Evolutionary conservation across 2,797 vertebrate genomes (phyloP).

Genomic region (Tokudaia tokunoshimensis): DNA sequence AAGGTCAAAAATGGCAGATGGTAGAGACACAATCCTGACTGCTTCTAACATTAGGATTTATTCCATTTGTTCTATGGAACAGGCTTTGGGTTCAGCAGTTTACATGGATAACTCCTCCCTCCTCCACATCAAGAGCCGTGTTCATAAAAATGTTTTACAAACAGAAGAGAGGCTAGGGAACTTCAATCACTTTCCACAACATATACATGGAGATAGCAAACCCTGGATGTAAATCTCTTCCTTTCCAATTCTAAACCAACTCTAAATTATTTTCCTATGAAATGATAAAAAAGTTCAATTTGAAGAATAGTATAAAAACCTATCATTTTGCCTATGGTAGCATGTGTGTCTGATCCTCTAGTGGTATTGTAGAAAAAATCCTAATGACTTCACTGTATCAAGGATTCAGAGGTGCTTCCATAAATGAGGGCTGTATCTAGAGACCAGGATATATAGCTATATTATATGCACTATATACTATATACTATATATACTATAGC

Average conservation of each 20-base stretch:
- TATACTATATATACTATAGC: background rate
- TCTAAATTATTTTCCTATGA: background rate
- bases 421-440: background rate
- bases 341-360: background rate
- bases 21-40: background rate
- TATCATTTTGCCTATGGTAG: background rate
- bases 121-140: background rate
- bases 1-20: background rate
- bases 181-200: background rate
- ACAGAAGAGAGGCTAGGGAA: background rate
- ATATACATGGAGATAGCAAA: background rate
- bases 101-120: background rate
- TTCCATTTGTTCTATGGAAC: background rate
- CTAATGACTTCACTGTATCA: too few relatives aligned
- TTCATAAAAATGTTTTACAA: background rate
- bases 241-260: background rate
- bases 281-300: background rate
- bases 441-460: background rate
- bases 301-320: background rate
- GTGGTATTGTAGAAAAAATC: background rate
- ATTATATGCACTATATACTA: background rate
- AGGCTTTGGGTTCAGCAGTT: background rate
- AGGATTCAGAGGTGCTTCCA: background rate
- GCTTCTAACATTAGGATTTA: background rate
- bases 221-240: background rate